phyloP scores from a whole-genome alignment of 2,113 vertebrate species.

The Leptobrachium leishanense region DNA sequence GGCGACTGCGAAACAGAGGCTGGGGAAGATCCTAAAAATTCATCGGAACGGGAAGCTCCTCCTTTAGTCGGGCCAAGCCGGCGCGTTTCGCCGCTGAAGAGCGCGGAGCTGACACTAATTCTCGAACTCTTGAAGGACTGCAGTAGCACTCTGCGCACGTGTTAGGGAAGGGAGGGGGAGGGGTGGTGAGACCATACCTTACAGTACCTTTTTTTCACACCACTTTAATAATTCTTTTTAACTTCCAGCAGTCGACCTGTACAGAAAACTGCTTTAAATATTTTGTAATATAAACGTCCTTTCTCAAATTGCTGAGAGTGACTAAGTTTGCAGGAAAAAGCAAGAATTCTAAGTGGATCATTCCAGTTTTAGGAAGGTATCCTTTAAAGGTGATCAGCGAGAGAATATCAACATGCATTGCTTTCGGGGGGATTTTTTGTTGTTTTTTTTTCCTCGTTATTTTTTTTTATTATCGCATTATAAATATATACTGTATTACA shows the following conservation, averaged over 20 bases:
- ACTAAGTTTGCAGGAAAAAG: slow-evolving; percentile 60
- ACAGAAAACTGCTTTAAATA: slow-evolving; percentile 89
- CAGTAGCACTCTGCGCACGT: slow-evolving; percentile 61
- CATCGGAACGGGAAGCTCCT: slow-evolving; percentile 97
- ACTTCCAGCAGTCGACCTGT: slow-evolving; percentile 89
- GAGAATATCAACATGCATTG: slow-evolving; percentile 12
- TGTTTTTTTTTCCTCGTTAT: too few species aligned
- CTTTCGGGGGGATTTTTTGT: neutral
- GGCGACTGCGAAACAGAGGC: slow-evolving; percentile 99
- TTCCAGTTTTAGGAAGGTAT: slow-evolving; percentile 78
- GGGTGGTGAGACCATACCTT: slow-evolving; percentile 58
- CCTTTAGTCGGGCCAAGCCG: slow-evolving; percentile 78
- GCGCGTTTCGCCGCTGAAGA: slow-evolving; percentile 66
- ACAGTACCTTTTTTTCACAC: slow-evolving; percentile 74
- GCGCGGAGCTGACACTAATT: slow-evolving; percentile 63
- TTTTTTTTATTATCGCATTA: slow-evolving; percentile 8
- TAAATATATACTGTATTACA: neutral
- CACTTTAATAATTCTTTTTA: slow-evolving; percentile 76
- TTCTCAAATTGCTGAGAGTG: slow-evolving; percentile 75
- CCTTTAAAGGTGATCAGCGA: slow-evolving; percentile 58
- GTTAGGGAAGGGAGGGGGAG: slow-evolving; percentile 44
- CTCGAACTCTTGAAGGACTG: slow-evolving; percentile 62
- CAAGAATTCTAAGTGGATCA: slow-evolving; percentile 64
- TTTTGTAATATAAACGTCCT: slow-evolving; percentile 83
- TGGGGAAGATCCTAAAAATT: slow-evolving; percentile 99